These are phyloP conservation scores for Sinodicranocentrus sp. DNA, from an alignment of 2,888 invertebrate genomes.

Conservation along the genomic window DNA sequence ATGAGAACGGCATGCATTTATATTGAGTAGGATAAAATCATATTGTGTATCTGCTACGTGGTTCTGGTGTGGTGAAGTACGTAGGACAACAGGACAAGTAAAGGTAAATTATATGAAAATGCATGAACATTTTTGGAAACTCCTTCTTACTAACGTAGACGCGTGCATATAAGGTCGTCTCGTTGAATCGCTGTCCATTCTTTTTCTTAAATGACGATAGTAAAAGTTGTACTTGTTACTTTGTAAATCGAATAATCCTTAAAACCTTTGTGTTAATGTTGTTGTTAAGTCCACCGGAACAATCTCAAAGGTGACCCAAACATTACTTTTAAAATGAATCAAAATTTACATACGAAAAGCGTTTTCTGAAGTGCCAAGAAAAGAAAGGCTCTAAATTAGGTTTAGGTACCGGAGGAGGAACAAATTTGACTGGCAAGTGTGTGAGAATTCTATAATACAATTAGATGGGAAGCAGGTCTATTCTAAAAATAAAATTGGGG, in stretches of 20 bases:
- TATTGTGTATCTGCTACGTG: not conserved
- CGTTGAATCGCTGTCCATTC: constrained; percentile 25
- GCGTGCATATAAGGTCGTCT: constrained; percentile 57
- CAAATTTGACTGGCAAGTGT: too few species aligned
- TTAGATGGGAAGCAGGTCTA: too few species aligned
- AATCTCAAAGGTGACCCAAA: too few species aligned
- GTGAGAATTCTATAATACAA: too few species aligned
- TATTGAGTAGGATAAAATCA: not conserved
- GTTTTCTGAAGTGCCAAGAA: too few species aligned
- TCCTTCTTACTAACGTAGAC: constrained; percentile 45
- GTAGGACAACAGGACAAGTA: not conserved
- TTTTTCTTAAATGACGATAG: constrained; percentile 2
- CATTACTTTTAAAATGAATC: too few species aligned
- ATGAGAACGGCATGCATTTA: not conserved
- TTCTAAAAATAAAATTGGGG: too few species aligned
- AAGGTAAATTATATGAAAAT: constrained; percentile 17
- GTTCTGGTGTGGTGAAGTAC: not conserved
- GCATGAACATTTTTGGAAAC: constrained; percentile 47
- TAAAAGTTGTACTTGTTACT: not conserved
- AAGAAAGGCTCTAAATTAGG: too few species aligned
- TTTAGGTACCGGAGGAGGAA: too few species aligned
- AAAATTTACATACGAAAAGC: too few species aligned
- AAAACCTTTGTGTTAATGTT: constrained; percentile 2
- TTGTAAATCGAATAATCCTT: constrained; percentile 20
- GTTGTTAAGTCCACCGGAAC: too few species aligned